Evolutionary conservation across 2,888 invertebrate species (phyloP), one percentile per base, ranked within the genome.

Genomic region (Caenorhabditis sp.): DNA sequence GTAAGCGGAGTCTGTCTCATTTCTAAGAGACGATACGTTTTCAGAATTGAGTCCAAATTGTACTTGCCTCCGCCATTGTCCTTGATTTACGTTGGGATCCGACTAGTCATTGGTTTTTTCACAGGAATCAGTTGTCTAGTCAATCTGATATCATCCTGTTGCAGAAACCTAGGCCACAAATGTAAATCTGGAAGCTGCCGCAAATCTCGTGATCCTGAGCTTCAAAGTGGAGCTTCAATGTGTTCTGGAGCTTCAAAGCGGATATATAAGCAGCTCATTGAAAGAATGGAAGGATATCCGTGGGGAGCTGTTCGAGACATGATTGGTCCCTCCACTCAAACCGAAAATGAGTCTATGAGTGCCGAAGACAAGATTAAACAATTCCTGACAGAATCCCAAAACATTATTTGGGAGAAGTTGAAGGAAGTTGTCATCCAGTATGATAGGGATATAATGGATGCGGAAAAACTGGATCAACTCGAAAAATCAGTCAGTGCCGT

Each of bases 301-400:
- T 77, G 69, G 69, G 77, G 77, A 54, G 28, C 63, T 0, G 77
- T 77, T 12, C 59, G 76, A 76, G 59, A 59, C 6, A 16, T n/a
- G 4, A 22, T 0, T n/a, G 28, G 31, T 66, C 24, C 19, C 22
- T n/a, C 14, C 2, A 24, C 66, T 0, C 49, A 66, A 22, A 35
- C 28, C 8, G 49, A 49, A 35, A n/a, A n/a, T n/a, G n/a, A n/a
- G n/a, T n/a, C n/a, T n/a, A n/a, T n/a, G n/a, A n/a, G n/a, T n/a
- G n/a, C n/a, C n/a, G n/a, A n/a, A n/a, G n/a, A n/a, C n/a, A n/a
- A n/a, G n/a, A 59, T 73, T 22, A 22, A 38, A 19, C n/a, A 75
- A 3, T 75, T 41, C 24, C n/a, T 66, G 12, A 56, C 22, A 24
- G 44, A 26, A 44, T 41, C 41, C 35, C 63, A 63, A 6, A 28